phyloP scores from a whole-genome alignment of 2,113 vertebrate species.

The Tachuris rubrigastra region DNA sequence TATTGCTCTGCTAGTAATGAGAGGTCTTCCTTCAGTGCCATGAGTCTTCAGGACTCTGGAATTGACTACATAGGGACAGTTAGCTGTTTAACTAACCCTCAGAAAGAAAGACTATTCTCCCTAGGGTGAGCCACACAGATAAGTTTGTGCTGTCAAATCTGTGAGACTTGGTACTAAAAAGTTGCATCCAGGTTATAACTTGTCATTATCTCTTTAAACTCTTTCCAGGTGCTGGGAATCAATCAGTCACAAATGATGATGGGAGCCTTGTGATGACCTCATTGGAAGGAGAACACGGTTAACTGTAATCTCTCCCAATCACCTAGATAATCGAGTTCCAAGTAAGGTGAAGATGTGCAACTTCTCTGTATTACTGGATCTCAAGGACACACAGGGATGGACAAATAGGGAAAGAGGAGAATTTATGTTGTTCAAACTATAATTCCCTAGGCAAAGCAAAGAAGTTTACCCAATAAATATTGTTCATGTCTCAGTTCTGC shows the following conservation, averaged over 20 bases:
- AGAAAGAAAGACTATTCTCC: neutral
- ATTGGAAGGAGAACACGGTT: neutral
- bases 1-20: neutral
- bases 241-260: constrained; percentile 27
- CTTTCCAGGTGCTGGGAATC: neutral
- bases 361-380: neutral
- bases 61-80: neutral
- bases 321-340: neutral
- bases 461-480: neutral
- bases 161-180: neutral
- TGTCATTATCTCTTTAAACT: constrained; percentile 29
- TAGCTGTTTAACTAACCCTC: neutral
- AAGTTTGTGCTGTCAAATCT: neutral
- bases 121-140: neutral
- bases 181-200: neutral
- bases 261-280: neutral
- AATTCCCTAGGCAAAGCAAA: neutral
- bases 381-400: neutral
- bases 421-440: neutral
- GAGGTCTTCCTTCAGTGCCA: neutral
- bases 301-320: neutral
- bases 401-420: neutral
- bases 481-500: neutral
- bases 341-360: neutral
- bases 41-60: neutral